Conservation (phyloP, 2,797 vertebrate genomes). For the Leptoclinus maculatus region DNA sequence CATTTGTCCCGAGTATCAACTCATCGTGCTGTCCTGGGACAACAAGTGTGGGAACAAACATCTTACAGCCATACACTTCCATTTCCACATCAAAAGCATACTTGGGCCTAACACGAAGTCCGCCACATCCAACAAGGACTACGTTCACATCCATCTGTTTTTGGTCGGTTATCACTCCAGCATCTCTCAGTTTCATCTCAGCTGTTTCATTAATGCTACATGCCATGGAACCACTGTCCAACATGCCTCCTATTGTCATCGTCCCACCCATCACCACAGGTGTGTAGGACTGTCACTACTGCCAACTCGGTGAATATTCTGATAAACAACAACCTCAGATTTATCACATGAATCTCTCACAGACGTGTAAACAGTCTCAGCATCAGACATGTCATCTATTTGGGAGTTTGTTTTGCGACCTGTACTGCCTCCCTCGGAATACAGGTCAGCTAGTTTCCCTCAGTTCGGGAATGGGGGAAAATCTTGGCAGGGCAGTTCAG, state of each 20-base stretch:
- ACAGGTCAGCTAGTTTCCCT: neutral
- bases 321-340: slow-evolving; percentile 9
- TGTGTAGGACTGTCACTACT: slow-evolving; percentile 27
- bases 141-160: neutral
- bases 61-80: slow-evolving; percentile 21
- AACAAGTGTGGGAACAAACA: neutral
- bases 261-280: neutral
- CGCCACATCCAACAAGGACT: neutral
- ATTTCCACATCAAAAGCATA: slow-evolving; percentile 19
- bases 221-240: slow-evolving; percentile 40
- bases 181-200: neutral
- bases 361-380: slow-evolving; percentile 8
- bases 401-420: slow-evolving; percentile 3
- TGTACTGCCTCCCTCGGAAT: neutral
- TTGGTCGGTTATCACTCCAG: neutral
- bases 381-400: slow-evolving; percentile 6
- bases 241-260: slow-evolving; percentile 5
- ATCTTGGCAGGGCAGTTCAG: no score
- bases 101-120: slow-evolving; percentile 2
- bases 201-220: slow-evolving; percentile 17
- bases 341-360: neutral
- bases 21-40: no score
- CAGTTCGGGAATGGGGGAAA: no score
- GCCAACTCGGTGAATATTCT: slow-evolving; percentile 24
- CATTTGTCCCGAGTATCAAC: no score